These are phyloP conservation scores for Myotis planiceps DNA, from an alignment of 2,797 vertebrate species.

Conservation along the genomic window DNA sequence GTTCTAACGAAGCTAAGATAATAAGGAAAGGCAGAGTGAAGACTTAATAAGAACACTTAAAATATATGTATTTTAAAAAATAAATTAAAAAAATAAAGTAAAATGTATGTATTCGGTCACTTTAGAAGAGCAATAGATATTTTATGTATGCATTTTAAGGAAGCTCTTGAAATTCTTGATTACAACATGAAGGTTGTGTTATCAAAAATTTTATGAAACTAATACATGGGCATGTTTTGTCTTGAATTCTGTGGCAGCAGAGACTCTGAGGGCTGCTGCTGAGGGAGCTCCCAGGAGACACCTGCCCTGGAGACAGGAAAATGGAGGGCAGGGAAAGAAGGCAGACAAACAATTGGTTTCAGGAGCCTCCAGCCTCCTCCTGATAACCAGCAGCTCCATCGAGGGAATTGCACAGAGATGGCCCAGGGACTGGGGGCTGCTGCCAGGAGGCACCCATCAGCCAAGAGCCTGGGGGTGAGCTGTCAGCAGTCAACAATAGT, in stretches of 20 bases:
- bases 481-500: not conserved
- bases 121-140: slow-evolving; percentile 12
- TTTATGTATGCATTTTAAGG: not conserved
- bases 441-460: not conserved
- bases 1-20: not conserved
- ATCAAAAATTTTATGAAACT: not conserved
- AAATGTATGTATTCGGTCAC: not conserved
- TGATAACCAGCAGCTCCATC: not conserved
- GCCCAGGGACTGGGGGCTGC: not conserved
- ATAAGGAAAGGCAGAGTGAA: not conserved
- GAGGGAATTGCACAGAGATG: not conserved
- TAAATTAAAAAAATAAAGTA: too few relatives aligned
- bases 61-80: not conserved
- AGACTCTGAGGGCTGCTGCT: not conserved
- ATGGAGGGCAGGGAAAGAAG: not conserved
- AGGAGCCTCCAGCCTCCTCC: not conserved
- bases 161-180: not conserved
- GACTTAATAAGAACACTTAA: not conserved
- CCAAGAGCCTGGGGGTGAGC: not conserved
- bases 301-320: not conserved
- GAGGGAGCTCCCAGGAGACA: not conserved
- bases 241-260: not conserved
- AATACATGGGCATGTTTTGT: not conserved
- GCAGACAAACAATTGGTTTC: not conserved
- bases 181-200: not conserved